Base-by-base conservation (phyloP, 2,797 vertebrate species). In the Hoplostethus atlanticus region DNA sequence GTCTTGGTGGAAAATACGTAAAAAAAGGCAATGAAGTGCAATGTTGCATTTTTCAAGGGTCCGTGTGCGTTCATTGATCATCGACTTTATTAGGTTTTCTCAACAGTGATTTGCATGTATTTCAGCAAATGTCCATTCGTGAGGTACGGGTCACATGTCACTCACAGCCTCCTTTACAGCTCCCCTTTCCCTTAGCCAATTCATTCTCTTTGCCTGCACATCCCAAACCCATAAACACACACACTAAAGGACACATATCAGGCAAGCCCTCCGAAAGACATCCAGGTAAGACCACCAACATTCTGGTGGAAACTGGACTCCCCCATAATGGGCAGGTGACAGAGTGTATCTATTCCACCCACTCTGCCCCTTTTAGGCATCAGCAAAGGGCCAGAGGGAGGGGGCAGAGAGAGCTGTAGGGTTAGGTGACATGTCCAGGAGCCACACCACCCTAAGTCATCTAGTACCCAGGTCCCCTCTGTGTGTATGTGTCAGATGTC, bases 401-500 rank as follows among this genome's bases (percentile, higher is more conserved):
- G 7, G 71, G 64, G 60, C 62, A 60, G 65, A 81, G 30, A 8
- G 84, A 66, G 55, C 72, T 69, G 65, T 69, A 48, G 81, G 91
- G 88, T 92, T 84, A 89, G 84, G 77, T 89, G 85, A 88, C 84
- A 86, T 68, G 81, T 86, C 80, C 79, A 83, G 60, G 80, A 78
- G 68, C 77, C 83, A 85, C 85, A 88, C 86, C 78, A 84, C 81
- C 83, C 59, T 59, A 88, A 90, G 84, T 79, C 86, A 79, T 73
- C 69, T 67, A 84, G 81, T 87, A 85, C 59, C 78, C 81, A 73
- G 84, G 77, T 87, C 75, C 80, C 73, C 70, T 81, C 65, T 79
- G 59, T 67, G 65, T n/a, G 54, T 83, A 31, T 76, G 89, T 89
- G 91, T 95, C 92, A 84, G 79, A 86, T 94, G 88, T 93, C 91